A percentile compares a stretch with the other conserved stretches of the same genome.
phyloP scores from a whole-genome alignment of 2,888 invertebrate species.

The Andrena bicolor region DNA sequence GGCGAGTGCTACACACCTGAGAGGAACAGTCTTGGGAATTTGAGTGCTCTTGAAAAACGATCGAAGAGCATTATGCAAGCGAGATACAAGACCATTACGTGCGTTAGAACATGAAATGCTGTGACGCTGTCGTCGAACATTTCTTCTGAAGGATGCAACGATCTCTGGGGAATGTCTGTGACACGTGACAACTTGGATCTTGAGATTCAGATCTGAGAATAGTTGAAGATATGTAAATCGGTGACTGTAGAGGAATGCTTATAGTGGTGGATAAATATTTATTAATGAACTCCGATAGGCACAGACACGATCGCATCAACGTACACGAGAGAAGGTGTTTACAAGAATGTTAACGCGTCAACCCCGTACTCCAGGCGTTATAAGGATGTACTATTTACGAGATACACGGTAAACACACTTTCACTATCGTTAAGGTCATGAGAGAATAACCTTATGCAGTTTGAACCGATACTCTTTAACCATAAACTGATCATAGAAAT shows the following conservation, averaged over 20 bases:
- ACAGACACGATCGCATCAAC: background rate
- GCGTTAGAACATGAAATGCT: conserved; percentile 2
- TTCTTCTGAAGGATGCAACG: background rate
- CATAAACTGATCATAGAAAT: conserved; percentile 6
- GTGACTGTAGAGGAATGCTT: background rate
- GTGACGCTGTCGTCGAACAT: background rate
- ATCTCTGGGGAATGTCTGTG: background rate
- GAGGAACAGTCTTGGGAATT: conserved; percentile 21
- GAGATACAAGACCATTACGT: background rate
- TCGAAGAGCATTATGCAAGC: conserved; percentile 13
- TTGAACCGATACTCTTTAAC: conserved; percentile 43
- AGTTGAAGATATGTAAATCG: background rate
- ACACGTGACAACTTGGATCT: background rate
- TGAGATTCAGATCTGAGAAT: background rate
- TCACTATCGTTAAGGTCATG: conserved; percentile 44
- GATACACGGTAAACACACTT: conserved; percentile 37
- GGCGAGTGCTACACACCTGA: conserved; percentile 19
- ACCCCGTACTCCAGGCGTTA: background rate
- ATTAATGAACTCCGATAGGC: background rate
- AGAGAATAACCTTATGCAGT: conserved; percentile 46
- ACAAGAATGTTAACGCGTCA: background rate
- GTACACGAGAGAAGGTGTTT: conserved; percentile 1
- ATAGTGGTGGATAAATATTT: background rate
- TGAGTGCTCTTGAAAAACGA: conserved; percentile 14
- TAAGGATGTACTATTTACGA: conserved; percentile 42